A percentile compares a stretch with the other conserved stretches of the same genome.
These are phyloP conservation scores for Cecidostiba fungosa DNA, from an alignment of 2,888 invertebrate species.

Conservation along the genomic window DNA sequence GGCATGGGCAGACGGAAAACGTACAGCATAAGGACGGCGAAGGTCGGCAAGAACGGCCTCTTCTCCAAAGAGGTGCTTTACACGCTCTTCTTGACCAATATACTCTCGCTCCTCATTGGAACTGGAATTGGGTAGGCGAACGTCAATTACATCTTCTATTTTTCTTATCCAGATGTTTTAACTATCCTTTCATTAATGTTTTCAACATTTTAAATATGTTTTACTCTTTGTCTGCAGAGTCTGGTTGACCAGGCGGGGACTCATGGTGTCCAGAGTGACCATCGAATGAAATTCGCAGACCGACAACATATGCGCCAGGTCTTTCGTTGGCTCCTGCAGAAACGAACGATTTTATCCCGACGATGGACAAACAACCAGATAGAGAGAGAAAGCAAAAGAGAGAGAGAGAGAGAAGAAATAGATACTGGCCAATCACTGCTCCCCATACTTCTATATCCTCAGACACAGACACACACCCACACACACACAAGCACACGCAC, in stretches of 20 bases:
- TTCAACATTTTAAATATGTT: neutral
- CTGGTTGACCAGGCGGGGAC: constrained; percentile 85
- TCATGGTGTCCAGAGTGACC: constrained; percentile 75
- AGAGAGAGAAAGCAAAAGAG: neutral
- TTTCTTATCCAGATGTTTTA: neutral
- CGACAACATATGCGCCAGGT: neutral
- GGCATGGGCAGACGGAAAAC: constrained; percentile 83
- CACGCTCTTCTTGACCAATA: constrained; percentile 93
- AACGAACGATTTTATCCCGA: neutral
- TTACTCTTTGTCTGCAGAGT: constrained; percentile 81
- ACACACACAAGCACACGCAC: too few species aligned
- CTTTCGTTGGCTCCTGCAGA: neutral
- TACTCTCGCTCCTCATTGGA: constrained; percentile 93
- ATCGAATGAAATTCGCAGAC: constrained; percentile 71
- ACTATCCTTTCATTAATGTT: neutral
- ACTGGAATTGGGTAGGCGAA: constrained; percentile 92
- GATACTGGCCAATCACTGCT: neutral
- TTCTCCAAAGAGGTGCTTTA: constrained; percentile 95
- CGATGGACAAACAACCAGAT: neutral
- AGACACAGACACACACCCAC: neutral
- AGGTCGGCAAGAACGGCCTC: constrained; percentile 89
- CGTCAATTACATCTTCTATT: neutral
- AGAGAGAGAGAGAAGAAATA: neutral
- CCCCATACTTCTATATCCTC: neutral
- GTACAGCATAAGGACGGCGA: constrained; percentile 87